phyloP scores from a whole-genome alignment of 2,888 invertebrate species.

The Xestia rhomboidea region DNA sequence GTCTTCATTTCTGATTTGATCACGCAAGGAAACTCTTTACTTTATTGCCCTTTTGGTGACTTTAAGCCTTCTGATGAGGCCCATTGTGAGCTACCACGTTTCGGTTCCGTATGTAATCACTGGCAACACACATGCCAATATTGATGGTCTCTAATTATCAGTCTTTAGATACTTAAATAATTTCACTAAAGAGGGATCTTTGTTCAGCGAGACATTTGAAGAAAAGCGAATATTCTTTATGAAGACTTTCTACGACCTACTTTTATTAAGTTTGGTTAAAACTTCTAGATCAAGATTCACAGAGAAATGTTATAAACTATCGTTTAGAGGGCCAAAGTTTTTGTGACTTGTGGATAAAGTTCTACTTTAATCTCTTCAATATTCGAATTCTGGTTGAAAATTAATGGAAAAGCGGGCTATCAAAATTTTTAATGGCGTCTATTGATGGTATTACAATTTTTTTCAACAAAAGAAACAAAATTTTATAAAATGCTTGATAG shows the following conservation, averaged over 20 bases:
- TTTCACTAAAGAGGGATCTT: neutral
- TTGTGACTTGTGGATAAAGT: slow-evolving; percentile 47
- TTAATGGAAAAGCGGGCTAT: neutral
- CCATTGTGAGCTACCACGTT: too few relatives aligned
- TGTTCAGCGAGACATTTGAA: neutral
- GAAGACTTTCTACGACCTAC: slow-evolving; percentile 3
- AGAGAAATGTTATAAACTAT: slow-evolving; percentile 37
- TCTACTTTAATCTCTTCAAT: slow-evolving; percentile 13
- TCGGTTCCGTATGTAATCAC: too few relatives aligned
- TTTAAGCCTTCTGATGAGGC: too few relatives aligned
- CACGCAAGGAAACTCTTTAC: too few relatives aligned
- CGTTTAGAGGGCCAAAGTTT: slow-evolving; percentile 25
- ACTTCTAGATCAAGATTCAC: slow-evolving; percentile 27
- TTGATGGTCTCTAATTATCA: neutral
- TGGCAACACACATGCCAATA: too few relatives aligned
- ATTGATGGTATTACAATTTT: neutral
- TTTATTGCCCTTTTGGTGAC: too few relatives aligned
- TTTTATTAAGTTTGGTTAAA: slow-evolving; percentile 13
- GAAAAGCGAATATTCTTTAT: slow-evolving; percentile 1
- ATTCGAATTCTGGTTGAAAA: slow-evolving; percentile 6
- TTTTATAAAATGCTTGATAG: neutral
- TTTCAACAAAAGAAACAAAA: neutral
- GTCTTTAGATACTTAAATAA: neutral
- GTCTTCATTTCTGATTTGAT: too few relatives aligned
- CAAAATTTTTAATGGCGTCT: neutral